These are phyloP conservation scores for Ostrea edulis DNA, from an alignment of 1,140 invertebrate genomes.

Conservation along the genomic window DNA sequence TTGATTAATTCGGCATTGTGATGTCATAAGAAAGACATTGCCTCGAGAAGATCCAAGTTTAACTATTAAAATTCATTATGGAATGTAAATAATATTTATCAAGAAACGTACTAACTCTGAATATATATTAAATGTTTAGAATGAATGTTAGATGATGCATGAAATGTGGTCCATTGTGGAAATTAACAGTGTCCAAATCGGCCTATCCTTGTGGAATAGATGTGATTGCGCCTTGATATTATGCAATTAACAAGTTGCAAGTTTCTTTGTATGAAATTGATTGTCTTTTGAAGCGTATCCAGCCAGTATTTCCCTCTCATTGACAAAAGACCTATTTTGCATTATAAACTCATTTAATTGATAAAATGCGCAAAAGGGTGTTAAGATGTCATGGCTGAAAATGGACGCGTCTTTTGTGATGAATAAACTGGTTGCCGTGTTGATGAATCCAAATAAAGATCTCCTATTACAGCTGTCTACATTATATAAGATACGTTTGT, in stretches of 20 bases:
- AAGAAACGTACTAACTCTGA: too few relatives aligned
- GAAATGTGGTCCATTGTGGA: not conserved
- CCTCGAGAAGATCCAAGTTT: too few relatives aligned
- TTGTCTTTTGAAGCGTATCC: not conserved
- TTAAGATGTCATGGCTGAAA: constrained; percentile 24
- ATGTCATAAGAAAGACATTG: too few relatives aligned
- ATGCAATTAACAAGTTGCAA: constrained; percentile 5
- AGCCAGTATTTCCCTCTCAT: not conserved
- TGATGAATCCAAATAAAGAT: not conserved
- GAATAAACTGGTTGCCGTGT: not conserved
- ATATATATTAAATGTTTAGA: too few relatives aligned
- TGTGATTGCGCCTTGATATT: not conserved
- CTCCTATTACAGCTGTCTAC: not conserved
- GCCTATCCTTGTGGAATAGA: not conserved
- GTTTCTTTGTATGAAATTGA: constrained; percentile 21
- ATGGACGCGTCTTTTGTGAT: not conserved
- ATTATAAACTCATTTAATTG: constrained; percentile 38
- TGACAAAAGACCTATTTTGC: constrained; percentile 24
- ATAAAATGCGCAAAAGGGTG: constrained; percentile 23
- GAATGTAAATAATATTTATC: too few relatives aligned
- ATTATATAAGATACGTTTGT: not conserved
- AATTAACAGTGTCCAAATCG: not conserved
- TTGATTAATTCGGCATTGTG: too few relatives aligned
- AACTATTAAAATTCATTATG: too few relatives aligned
- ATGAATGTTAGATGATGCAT: not conserved